Percentiles rank a stretch among this genome's conserved stretches.
These are phyloP conservation scores for Anableps anableps DNA, from an alignment of 2,797 vertebrate species.

Conservation along the genomic window DNA sequence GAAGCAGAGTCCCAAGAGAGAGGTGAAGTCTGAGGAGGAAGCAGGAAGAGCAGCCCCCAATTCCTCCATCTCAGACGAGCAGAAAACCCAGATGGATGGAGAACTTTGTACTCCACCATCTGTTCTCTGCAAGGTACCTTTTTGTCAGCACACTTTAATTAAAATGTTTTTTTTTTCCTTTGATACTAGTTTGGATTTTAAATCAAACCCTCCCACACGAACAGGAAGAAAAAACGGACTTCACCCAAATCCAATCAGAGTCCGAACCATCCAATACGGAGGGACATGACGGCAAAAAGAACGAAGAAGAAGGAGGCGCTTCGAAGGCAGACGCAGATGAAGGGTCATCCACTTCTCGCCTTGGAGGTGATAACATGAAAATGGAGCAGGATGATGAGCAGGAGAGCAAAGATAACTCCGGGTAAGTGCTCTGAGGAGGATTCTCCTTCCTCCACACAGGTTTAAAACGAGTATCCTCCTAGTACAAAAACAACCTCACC, in stretches of 20 bases:
- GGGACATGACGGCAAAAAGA: constrained; percentile 34
- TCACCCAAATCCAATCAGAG: constrained; percentile 61
- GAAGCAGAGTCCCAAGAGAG: constrained; percentile 72
- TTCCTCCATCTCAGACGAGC: constrained; percentile 62
- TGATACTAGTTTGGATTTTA: background rate
- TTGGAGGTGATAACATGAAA: constrained; percentile 56
- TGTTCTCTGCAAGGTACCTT: constrained; percentile 72
- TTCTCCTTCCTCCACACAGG: constrained; percentile 38
- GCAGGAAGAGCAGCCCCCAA: constrained; percentile 23
- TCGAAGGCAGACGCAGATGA: constrained; percentile 71
- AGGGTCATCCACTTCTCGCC: constrained; percentile 56
- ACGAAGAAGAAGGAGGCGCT: constrained; percentile 11
- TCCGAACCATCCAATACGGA: constrained; percentile 44
- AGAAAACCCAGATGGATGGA: constrained; percentile 55
- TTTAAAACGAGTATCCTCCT: constrained; percentile 22
- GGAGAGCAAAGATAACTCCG: constrained; percentile 79
- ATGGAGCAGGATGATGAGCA: constrained; percentile 71
- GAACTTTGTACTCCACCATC: constrained; percentile 47
- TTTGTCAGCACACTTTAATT: background rate
- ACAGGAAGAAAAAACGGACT: constrained; percentile 76
- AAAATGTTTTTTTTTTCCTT: background rate
- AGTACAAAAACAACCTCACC: constrained; percentile 34
- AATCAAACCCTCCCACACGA: constrained; percentile 24
- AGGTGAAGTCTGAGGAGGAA: constrained; percentile 67
- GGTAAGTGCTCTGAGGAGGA: constrained; percentile 75